phyloP scores from a whole-genome alignment of 2,888 invertebrate genomes.

The Choreutis nemorana region DNA sequence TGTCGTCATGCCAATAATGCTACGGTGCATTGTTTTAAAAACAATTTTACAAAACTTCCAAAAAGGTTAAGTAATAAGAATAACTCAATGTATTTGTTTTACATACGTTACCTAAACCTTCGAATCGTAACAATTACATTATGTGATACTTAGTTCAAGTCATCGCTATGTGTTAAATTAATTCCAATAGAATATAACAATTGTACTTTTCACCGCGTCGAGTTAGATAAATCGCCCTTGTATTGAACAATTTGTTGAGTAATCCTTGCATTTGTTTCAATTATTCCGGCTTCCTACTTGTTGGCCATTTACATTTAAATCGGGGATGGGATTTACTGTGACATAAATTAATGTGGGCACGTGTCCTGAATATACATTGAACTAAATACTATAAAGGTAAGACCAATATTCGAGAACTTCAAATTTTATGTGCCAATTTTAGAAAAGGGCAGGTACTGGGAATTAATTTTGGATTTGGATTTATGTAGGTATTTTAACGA shows the following conservation, averaged over 20 bases:
- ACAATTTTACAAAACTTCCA: too few species aligned
- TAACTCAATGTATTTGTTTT: too few species aligned
- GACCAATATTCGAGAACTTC: conserved; percentile 26
- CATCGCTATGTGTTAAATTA: conserved; percentile 29
- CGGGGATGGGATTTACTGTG: conserved; percentile 19
- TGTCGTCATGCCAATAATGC: too few species aligned
- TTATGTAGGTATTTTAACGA: conserved; percentile 2
- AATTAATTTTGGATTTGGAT: too few species aligned
- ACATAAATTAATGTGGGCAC: conserved; percentile 22
- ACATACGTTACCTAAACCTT: too few species aligned
- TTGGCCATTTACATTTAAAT: conserved; percentile 28
- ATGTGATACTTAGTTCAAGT: too few species aligned
- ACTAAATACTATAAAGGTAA: conserved; percentile 19
- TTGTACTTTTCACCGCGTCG: conserved; percentile 36
- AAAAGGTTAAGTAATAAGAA: too few species aligned
- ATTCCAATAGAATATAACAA: conserved; percentile 39
- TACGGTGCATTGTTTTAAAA: too few species aligned
- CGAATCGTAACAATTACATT: neutral
- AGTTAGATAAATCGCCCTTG: conserved; percentile 61
- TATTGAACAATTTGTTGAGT: conserved; percentile 64
- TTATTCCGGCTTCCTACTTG: conserved; percentile 53
- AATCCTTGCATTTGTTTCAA: conserved; percentile 64
- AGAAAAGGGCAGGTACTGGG: conserved; percentile 18
- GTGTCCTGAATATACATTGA: conserved; percentile 41
- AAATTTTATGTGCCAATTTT: conserved; percentile 23